phyloP scores from a whole-genome alignment of 2,888 invertebrate genomes.

The Morinoia aosen region DNA sequence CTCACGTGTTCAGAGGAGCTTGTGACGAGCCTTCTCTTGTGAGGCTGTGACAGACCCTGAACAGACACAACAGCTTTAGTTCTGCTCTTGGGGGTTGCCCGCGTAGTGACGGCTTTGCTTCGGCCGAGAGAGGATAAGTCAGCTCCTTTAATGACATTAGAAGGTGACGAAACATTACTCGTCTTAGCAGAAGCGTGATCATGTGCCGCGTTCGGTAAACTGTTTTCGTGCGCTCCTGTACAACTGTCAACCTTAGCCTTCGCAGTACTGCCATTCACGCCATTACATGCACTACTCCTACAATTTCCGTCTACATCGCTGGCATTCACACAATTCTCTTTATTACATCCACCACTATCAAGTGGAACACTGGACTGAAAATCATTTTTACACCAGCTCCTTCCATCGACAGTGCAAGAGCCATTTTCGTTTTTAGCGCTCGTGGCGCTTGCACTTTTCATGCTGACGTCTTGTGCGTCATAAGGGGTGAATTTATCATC shows the following conservation, averaged over 20 bases:
- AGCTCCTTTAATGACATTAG: not conserved
- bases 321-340: not conserved
- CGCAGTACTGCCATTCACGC: not conserved
- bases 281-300: not conserved
- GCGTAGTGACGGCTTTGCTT: not conserved
- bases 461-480: not conserved
- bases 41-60: constrained; percentile 16
- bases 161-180: not conserved
- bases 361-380: not conserved
- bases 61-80: constrained; percentile 42
- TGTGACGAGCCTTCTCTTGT: constrained; percentile 44
- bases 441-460: not conserved
- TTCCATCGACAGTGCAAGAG: not conserved
- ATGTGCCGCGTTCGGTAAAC: not conserved
- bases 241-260: not conserved
- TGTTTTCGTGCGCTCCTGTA: not conserved
- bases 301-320: not conserved
- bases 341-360: not conserved
- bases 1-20: constrained; percentile 48
- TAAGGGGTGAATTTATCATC: not conserved
- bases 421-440: not conserved
- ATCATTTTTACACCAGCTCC: not conserved
- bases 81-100: constrained; percentile 3
- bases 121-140: not conserved
- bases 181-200: not conserved